Evolutionary conservation across 2,113 vertebrate species (phyloP).

Genomic region (Notechis scutatus): DNA sequence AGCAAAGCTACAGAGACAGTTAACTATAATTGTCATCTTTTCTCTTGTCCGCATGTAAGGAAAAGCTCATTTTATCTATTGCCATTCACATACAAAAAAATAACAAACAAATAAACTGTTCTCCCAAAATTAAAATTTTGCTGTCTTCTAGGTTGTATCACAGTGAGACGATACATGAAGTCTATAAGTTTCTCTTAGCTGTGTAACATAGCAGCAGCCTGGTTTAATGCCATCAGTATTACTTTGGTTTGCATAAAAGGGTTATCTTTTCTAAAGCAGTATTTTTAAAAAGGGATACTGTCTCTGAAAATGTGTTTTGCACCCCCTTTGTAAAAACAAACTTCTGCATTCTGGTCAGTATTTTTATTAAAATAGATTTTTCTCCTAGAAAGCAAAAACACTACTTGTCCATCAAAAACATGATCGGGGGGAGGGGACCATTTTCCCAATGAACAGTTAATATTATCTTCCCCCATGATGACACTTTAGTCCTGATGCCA

Average conservation of each 20-base stretch:
- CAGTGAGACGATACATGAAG: neutral
- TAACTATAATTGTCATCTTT: neutral
- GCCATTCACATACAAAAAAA: neutral
- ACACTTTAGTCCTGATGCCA: conserved; percentile 6
- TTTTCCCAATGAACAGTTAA: conserved; percentile 2
- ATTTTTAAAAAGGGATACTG: too few species aligned
- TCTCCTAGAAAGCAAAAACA: neutral
- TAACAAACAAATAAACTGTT: neutral
- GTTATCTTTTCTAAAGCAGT: too few species aligned
- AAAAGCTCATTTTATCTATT: neutral
- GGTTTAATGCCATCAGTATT: neutral
- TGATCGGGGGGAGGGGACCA: neutral
- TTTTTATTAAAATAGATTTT: conserved; percentile 3
- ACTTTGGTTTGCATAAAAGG: neutral
- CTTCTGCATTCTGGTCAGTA: neutral
- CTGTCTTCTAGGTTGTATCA: neutral
- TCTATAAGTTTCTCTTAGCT: neutral
- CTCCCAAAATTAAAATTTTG: neutral
- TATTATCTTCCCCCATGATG: neutral
- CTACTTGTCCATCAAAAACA: neutral
- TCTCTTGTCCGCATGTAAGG: neutral
- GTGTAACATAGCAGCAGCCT: neutral
- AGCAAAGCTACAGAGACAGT: neutral
- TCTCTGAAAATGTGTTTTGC: neutral
- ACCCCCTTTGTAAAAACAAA: neutral